Evolutionary conservation across 2,888 invertebrate genomes (phyloP), one percentile per base, ranked within the genome.

Genomic region (Acleris holmiana): DNA sequence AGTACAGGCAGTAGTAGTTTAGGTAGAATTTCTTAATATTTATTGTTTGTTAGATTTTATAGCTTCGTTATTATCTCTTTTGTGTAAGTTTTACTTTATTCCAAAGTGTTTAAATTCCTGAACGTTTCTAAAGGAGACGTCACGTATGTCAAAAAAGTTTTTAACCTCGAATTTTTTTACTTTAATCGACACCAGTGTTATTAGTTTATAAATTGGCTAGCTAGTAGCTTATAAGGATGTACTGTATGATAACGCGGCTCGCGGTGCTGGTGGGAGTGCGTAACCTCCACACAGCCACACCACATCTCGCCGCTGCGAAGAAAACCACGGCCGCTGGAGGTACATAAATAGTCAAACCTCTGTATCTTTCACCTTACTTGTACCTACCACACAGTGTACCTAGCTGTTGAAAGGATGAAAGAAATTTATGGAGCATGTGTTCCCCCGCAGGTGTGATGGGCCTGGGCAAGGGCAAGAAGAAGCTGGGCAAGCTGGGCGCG

Each of bases 401-500:
- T n/a, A 29, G 8, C 8, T 29, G 29, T 8, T 8, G 7, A 25
- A 8, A 29, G n/a, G n/a, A n/a, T n/a, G n/a, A n/a, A n/a, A n/a
- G n/a, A n/a, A n/a, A n/a, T n/a, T n/a, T n/a, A n/a, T n/a, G n/a
- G n/a, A n/a, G n/a, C n/a, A n/a, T 53, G 21, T 40, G 18, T 35
- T 15, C 17, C 17, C 17, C 35, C 51, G 7, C 76, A 92, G 91
- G 91, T 70, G 91, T 92, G n/a, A 83, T 93, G 84, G 92, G 92
- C 0, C 77, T 93, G n/a, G 93, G 93, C 19, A 92, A 91, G 67
- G 91, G 92, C 25, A 95, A 95, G 75, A 95, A 95, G 81, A 95
- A 94, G 77, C 76, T 86, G 0, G 94, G 94, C 13, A 95, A 95
- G 84, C 73, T 94, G 2, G 94, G 95, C 0, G 76, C 93, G 10